Conservation (phyloP, 2,113 vertebrate genomes). For the Pipa parva region DNA sequence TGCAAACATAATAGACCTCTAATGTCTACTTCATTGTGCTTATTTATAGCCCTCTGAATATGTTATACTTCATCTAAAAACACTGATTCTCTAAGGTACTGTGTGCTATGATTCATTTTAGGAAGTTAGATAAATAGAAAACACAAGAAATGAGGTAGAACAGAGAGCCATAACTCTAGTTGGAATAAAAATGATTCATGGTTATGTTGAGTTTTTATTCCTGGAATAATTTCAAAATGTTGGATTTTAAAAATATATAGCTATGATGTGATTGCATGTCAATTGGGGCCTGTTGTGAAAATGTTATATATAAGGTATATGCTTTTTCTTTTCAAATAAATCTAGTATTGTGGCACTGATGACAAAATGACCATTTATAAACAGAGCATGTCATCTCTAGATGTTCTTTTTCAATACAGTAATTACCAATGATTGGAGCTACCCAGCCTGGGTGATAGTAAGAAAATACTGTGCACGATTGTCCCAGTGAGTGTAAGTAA, state of each 20-base stretch:
- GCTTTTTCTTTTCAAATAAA: no score
- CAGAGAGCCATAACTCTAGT: constrained; percentile 28
- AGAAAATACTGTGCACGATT: no score
- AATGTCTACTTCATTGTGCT: constrained; percentile 24
- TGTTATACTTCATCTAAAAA: constrained; percentile 35
- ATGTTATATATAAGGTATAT: neutral
- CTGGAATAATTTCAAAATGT: constrained; percentile 48
- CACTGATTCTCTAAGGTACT: constrained; percentile 35
- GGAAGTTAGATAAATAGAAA: constrained; percentile 37
- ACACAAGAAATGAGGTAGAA: constrained; percentile 39
- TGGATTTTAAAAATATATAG: constrained; percentile 40
- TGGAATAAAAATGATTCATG: constrained; percentile 51
- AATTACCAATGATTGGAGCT: no score
- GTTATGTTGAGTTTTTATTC: constrained; percentile 53
- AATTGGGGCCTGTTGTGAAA: neutral
- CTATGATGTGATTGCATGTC: constrained; percentile 36
- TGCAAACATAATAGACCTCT: constrained; percentile 37
- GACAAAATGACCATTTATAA: no score
- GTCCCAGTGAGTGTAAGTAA: no score
- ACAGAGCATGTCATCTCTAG: no score
- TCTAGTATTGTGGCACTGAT: no score
- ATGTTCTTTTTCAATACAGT: no score
- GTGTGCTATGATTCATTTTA: constrained; percentile 24
- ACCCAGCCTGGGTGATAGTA: no score
- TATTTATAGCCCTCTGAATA: constrained; percentile 36